Evolutionary conservation across 2,797 vertebrate genomes (phyloP).

Genomic region (Podarcis lilfordi): DNA sequence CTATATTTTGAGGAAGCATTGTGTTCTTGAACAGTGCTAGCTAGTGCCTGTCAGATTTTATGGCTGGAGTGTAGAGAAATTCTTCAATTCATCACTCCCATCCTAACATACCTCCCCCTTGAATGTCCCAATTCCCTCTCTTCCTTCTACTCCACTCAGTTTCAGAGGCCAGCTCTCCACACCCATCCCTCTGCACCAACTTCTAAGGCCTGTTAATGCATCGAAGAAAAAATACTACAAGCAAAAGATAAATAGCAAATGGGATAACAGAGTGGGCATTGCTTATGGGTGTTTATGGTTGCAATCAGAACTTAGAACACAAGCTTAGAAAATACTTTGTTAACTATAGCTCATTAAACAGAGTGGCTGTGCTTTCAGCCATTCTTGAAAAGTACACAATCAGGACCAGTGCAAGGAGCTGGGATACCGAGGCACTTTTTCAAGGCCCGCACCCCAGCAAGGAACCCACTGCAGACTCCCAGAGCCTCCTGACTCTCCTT

Average conservation of each 20-base stretch:
- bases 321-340: neutral
- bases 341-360: constrained; percentile 16
- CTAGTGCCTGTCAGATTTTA: neutral
- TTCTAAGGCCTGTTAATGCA: neutral
- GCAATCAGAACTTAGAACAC: neutral
- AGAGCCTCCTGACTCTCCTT: neutral
- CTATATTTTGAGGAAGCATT: neutral
- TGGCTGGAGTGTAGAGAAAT: neutral
- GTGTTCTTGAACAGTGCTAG: neutral
- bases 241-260: constrained; percentile 17
- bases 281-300: neutral
- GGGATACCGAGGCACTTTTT: neutral
- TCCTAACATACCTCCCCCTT: neutral
- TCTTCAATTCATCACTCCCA: neutral
- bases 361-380: neutral
- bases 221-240: neutral
- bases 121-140: neutral
- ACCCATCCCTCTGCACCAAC: neutral
- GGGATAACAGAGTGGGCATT: neutral
- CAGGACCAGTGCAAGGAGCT: neutral
- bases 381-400: neutral
- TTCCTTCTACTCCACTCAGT: neutral
- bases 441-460: too few species aligned
- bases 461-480: neutral
- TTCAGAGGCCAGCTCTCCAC: neutral